Base-by-base conservation (phyloP, 2,888 invertebrate species). In the Andrena haemorrhoa region DNA sequence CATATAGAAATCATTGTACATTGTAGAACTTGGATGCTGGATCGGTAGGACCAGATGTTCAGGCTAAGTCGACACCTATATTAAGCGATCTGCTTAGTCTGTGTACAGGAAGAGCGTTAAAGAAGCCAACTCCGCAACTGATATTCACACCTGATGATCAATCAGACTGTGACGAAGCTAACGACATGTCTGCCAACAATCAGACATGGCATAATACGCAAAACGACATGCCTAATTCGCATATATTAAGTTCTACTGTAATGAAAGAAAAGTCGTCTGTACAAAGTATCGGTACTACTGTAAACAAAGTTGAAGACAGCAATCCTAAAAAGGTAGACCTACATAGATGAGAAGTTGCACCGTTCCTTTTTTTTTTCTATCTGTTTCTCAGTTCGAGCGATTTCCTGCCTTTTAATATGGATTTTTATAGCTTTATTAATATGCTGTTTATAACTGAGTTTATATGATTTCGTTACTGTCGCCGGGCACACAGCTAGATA, bases 11-110 rank as follows among this genome's bases (percentile, higher is more conserved):
- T 86, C 79, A 88, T 88, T 88, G 68, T 87, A 88, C 84, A 89
- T 93, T 93, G 87, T 92, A 93, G 93, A 93, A 90, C 82, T 90
- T 92, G 90, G 92, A 91, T 86, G 90, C 91, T 89, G 93, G 90
- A 90, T 92, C 92, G 78, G 89, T 93, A 88, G 92, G 90, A 90
- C 89, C 91, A 88, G 92, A 92, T 89, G 88, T 92, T 88, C 92
- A 92, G 85, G 88, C 91, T 88, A 92, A 92, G 87, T 85, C 92
- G 74, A 88, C 90, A 89, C 87, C 90, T 84, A 90, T 91, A 86
- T 90, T 93, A 89, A 91, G 88, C 85, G 89, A 91, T 90, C 89
- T 92, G 78, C 88, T 92, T 85, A 92, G 90, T 89, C 90, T 91
- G 61, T 92, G 89, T 88, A 79, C 90, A 66, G 92, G 90, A 84